Conservation (phyloP, 2,797 vertebrate species). For the Sebastes reedi region DNA sequence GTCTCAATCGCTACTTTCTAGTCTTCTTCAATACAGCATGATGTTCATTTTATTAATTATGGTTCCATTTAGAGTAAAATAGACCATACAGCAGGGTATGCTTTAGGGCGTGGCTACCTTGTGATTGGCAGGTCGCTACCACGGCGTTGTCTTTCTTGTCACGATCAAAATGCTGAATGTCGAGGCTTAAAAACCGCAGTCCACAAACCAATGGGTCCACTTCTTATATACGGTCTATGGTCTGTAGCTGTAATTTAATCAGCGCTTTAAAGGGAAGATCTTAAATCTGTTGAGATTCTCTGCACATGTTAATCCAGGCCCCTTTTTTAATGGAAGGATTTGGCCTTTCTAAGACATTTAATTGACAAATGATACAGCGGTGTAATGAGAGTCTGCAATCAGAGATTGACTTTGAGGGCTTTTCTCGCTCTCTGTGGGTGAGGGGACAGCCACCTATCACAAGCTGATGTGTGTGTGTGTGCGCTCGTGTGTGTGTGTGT, state of each 20-base stretch:
- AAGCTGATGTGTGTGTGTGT: slow-evolving; percentile 3
- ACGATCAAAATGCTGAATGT: too few species aligned
- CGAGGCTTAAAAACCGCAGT: too few species aligned
- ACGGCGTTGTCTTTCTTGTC: too few species aligned
- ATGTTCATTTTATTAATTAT: too few species aligned
- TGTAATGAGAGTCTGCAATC: slow-evolving; percentile 47
- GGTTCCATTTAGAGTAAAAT: too few species aligned
- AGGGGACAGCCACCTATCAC: slow-evolving; percentile 36
- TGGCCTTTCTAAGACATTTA: slow-evolving; percentile 57
- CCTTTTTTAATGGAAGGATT: slow-evolving; percentile 47
- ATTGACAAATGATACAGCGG: slow-evolving; percentile 55
- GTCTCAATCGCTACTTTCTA: too few species aligned
- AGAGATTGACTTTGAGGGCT: slow-evolving; percentile 30
- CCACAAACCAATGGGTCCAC: too few species aligned
- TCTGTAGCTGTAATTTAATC: slow-evolving; percentile 8
- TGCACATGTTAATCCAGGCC: slow-evolving; percentile 24
- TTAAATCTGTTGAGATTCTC: slow-evolving; percentile 27
- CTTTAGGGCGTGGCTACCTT: too few species aligned
- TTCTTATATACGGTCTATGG: neutral
- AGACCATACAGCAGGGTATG: too few species aligned
- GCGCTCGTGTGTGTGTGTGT: slow-evolving; percentile 17
- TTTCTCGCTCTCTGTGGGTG: slow-evolving; percentile 27
- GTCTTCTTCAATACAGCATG: too few species aligned
- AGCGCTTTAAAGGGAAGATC: neutral
- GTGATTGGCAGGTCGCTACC: too few species aligned